Percentiles rank a stretch among this genome's conserved stretches.
phyloP scores from a whole-genome alignment of 2,888 invertebrate genomes.

The Stictocephala bisonia region DNA sequence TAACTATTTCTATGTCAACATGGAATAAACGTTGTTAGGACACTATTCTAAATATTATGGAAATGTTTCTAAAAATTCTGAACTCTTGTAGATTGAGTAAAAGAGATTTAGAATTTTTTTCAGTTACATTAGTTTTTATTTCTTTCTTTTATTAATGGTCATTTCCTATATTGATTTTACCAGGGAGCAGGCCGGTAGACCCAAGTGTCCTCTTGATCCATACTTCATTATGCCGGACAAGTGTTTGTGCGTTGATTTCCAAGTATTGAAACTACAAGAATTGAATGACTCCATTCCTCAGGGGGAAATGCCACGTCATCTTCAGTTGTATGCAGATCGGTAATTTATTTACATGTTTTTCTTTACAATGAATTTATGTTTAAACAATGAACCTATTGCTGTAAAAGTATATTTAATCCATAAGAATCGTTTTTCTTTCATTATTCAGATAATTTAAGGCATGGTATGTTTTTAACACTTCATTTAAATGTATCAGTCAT shows the following conservation, averaged over 20 bases:
- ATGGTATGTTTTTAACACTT: too few species aligned
- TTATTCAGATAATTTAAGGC: too few species aligned
- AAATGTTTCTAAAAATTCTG: too few species aligned
- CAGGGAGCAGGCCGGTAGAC: constrained; percentile 92
- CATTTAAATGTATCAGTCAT: too few species aligned
- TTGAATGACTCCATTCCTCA: constrained; percentile 94
- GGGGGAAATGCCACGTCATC: constrained; percentile 97
- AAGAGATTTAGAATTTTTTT: not conserved
- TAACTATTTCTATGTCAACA: too few species aligned
- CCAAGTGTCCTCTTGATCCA: constrained; percentile 96
- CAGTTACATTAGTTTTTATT: not conserved
- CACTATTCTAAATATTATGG: too few species aligned
- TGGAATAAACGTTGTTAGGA: too few species aligned
- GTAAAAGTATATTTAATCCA: not conserved
- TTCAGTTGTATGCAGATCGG: constrained; percentile 94
- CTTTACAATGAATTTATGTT: not conserved
- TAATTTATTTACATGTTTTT: constrained; percentile 60
- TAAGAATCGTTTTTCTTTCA: too few species aligned
- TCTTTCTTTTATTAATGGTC: too few species aligned
- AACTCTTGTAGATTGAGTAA: not conserved
- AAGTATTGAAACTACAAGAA: constrained; percentile 97
- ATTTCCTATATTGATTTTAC: too few species aligned
- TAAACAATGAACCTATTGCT: not conserved
- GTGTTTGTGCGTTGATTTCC: constrained; percentile 97
- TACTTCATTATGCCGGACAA: constrained; percentile 98